Percentiles rank a stretch among this genome's conserved stretches.
Conservation (phyloP, 2,797 vertebrate species). For the Oreochromis grahami region DNA sequence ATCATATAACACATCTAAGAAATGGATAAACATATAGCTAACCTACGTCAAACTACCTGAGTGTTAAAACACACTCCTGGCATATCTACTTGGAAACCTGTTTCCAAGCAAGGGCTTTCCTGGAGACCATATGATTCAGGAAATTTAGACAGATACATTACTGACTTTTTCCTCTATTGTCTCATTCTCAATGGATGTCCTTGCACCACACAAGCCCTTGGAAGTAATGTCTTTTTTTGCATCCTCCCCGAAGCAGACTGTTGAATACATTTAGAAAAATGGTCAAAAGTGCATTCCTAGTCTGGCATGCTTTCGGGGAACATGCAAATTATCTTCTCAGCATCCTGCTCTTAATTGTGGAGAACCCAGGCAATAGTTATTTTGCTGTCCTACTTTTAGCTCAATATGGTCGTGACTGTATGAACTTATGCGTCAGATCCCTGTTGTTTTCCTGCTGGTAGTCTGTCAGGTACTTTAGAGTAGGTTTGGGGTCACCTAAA, state of each 20-base stretch:
- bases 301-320: not conserved
- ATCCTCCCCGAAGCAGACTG: not conserved
- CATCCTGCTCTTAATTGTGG: not conserved
- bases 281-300: not conserved
- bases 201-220: not conserved
- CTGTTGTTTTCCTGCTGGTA: not conserved
- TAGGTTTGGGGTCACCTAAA: not conserved
- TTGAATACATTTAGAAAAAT: not conserved
- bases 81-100: not conserved
- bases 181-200: not conserved
- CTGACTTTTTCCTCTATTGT: not conserved
- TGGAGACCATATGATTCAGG: not conserved
- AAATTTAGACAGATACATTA: not conserved
- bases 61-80: not conserved
- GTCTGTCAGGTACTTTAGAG: not conserved
- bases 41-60: accelerated
- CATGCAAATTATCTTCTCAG: not conserved
- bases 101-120: not conserved
- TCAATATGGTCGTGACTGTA: not conserved
- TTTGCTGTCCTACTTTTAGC: not conserved
- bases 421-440: not conserved
- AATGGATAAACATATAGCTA: not conserved
- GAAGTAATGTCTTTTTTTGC: not conserved
- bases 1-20: not conserved
- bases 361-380: not conserved